Evolutionary conservation across 2,888 invertebrate species (phyloP).

Genomic region (Archips xylosteana): DNA sequence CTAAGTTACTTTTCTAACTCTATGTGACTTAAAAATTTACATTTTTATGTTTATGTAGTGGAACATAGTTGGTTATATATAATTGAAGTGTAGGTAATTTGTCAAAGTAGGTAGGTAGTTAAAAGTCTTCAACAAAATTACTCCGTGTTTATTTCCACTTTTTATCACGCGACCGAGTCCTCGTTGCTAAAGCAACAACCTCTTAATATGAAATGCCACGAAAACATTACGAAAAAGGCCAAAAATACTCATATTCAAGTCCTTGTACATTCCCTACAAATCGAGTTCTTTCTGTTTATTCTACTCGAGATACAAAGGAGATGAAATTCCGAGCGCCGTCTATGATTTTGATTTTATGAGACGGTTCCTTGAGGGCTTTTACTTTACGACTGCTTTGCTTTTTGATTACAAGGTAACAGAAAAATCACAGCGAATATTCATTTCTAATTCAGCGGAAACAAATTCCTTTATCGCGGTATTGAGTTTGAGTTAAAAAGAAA

Average conservation of each 20-base stretch:
- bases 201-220: constrained; percentile 1
- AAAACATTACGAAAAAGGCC: constrained; percentile 13
- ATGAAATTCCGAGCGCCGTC: constrained; percentile 34
- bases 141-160: not conserved
- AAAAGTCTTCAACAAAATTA: not conserved
- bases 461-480: constrained; percentile 30
- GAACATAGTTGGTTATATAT: no score
- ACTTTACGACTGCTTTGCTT: constrained; percentile 35
- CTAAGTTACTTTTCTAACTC: no score
- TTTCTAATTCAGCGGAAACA: constrained; percentile 14
- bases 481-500: constrained; percentile 29
- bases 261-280: constrained; percentile 32
- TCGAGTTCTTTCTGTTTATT: constrained; percentile 36
- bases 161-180: not conserved
- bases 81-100: no score
- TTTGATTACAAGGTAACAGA: constrained; percentile 27
- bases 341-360: constrained; percentile 41
- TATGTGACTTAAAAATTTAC: no score
- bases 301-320: constrained; percentile 39
- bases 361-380: constrained; percentile 31
- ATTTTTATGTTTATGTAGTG: no score
- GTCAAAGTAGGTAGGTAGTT: no score
- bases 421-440: constrained; percentile 19
- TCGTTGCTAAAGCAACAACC: not conserved
- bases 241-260: constrained; percentile 28